Conservation (phyloP, 2,113 vertebrate genomes). For the sheep (Ovis aries) region DNA sequence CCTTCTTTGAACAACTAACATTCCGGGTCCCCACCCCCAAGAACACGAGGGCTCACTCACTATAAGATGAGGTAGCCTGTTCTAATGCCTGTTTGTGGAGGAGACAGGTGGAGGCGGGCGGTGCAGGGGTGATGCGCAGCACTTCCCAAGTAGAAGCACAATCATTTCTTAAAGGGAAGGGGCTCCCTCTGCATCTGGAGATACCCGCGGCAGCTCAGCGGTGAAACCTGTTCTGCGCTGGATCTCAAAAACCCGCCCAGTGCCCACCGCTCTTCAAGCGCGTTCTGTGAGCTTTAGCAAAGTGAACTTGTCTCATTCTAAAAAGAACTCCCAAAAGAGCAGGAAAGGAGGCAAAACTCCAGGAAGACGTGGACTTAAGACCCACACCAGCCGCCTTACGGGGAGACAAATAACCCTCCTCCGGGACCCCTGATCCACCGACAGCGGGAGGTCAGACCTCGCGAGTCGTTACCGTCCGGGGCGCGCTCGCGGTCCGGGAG, state of each 20-base stretch:
- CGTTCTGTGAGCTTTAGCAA: neutral
- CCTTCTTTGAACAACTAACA: neutral
- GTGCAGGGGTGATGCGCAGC: neutral
- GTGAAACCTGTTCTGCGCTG: rapidly evolving
- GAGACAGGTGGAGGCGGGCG: rapidly evolving
- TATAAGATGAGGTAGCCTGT: neutral
- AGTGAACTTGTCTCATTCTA: neutral
- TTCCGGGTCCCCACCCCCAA: neutral
- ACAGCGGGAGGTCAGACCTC: neutral
- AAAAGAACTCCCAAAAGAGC: neutral
- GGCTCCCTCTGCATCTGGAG: rapidly evolving
- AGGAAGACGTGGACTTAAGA: neutral
- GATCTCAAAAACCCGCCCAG: neutral
- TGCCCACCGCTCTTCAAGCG: rapidly evolving
- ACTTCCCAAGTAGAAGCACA: neutral
- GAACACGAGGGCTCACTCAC: rapidly evolving
- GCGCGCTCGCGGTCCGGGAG: neutral
- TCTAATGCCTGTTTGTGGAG: neutral
- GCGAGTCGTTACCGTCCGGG: constrained; percentile 33
- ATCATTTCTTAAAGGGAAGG: neutral
- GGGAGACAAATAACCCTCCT: neutral
- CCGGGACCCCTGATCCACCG: neutral
- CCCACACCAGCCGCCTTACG: neutral
- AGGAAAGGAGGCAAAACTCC: neutral
- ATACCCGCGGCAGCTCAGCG: rapidly evolving